Percentiles rank a stretch among this genome's conserved stretches.
Evolutionary conservation across 2,888 invertebrate genomes (phyloP).

Genomic region (Meiosimyza decipiens): DNA sequence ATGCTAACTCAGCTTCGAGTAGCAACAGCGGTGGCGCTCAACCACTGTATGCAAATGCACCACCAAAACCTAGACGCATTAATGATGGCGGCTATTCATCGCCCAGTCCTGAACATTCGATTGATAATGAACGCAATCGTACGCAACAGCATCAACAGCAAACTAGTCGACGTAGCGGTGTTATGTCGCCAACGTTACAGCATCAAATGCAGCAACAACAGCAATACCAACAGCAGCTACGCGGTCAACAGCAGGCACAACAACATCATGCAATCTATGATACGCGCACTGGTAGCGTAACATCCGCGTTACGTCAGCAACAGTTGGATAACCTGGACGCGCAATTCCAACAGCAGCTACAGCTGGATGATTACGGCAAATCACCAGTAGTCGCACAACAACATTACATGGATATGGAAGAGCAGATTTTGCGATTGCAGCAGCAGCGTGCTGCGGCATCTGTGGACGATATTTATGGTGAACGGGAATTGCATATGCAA

Average conservation of each 20-base stretch:
- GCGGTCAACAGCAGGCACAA: slow-evolving; percentile 54
- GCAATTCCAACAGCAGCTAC: slow-evolving; percentile 57
- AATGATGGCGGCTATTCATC: slow-evolving; percentile 81
- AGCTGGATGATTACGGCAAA: slow-evolving; percentile 53
- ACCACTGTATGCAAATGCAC: slow-evolving; percentile 89
- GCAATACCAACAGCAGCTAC: slow-evolving; percentile 47
- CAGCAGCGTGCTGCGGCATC: slow-evolving; percentile 50
- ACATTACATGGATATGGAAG: slow-evolving; percentile 59
- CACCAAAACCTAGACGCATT: slow-evolving; percentile 85
- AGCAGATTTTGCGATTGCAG: slow-evolving; percentile 55
- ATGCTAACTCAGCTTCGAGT: slow-evolving; percentile 51
- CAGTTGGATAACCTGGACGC: slow-evolving; percentile 56
- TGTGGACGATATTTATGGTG: slow-evolving; percentile 64
- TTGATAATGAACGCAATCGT: slow-evolving; percentile 59
- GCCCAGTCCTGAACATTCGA: slow-evolving; percentile 76
- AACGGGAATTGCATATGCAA: slow-evolving; percentile 65
- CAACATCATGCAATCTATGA: slow-evolving; percentile 70
- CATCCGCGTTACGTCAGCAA: slow-evolving; percentile 61
- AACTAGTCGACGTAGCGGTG: slow-evolving; percentile 63
- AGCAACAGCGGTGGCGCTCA: slow-evolving; percentile 67
- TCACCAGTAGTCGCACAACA: slow-evolving; percentile 41
- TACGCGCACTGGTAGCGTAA: slow-evolving; percentile 67
- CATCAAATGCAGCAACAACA: slow-evolving; percentile 51
- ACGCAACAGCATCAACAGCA: slow-evolving; percentile 60
- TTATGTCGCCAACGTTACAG: slow-evolving; percentile 63